Percentiles rank a stretch among this genome's conserved stretches.
Evolutionary conservation across 2,888 invertebrate genomes (phyloP).

Genomic region (Caenorhabditis uteleia): DNA sequence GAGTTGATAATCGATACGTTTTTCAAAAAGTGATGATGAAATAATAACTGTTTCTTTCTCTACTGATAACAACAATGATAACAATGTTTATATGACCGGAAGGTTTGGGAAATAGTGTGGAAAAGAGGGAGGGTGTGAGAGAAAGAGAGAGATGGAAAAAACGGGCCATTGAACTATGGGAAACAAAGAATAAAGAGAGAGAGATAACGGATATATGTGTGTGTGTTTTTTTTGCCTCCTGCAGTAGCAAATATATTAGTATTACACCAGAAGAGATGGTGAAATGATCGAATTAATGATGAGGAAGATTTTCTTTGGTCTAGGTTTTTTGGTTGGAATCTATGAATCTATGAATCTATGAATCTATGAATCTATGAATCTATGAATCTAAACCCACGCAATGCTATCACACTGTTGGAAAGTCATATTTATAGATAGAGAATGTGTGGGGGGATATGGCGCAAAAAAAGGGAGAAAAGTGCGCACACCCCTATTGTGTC

Average conservation of each 20-base stretch:
- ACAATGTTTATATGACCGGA: conserved; percentile 8
- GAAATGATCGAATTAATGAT: too few relatives aligned
- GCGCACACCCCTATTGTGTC: too few relatives aligned
- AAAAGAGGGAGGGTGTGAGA: conserved; percentile 8
- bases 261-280: background rate
- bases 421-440: background rate
- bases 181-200: conserved; percentile 3
- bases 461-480: background rate
- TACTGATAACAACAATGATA: conserved; percentile 11
- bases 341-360: too few relatives aligned
- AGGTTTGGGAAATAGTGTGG: background rate
- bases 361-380: too few relatives aligned
- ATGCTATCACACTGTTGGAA: too few relatives aligned
- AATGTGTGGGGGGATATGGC: background rate
- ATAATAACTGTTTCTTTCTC: too few relatives aligned
- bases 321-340: too few relatives aligned
- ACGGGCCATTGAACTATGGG: background rate
- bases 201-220: background rate
- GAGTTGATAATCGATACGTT: too few relatives aligned
- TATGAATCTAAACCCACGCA: too few relatives aligned
- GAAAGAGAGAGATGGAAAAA: conserved; percentile 6
- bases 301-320: background rate
- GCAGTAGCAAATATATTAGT: background rate
- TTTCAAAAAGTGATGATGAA: too few relatives aligned
- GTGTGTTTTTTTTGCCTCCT: background rate